Evolutionary conservation across 2,797 vertebrate species (phyloP).

Genomic region (Craterocephalus amniculus): DNA sequence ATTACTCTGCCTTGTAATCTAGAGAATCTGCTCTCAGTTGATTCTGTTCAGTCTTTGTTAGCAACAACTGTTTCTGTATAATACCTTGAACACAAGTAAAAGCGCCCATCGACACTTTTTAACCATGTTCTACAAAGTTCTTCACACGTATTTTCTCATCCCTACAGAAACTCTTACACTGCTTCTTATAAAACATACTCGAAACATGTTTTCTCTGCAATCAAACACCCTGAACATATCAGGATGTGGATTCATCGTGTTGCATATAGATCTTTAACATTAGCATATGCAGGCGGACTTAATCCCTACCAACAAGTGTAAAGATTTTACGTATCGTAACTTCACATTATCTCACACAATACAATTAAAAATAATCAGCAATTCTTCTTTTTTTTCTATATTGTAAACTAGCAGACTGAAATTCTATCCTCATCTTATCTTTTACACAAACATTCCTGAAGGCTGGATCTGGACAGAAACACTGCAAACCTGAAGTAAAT

Average conservation of each 20-base stretch:
- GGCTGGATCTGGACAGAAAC: constrained; percentile 23
- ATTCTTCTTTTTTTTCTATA: not conserved
- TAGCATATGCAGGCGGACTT: too few species aligned
- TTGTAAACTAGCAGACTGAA: not conserved
- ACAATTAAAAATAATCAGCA: not conserved
- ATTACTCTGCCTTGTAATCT: not conserved
- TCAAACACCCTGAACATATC: too few species aligned
- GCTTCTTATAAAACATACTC: too few species aligned
- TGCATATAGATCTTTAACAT: too few species aligned
- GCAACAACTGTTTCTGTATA: not conserved
- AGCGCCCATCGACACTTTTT: too few species aligned
- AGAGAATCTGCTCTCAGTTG: not conserved
- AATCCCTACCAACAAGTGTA: too few species aligned
- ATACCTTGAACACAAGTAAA: too few species aligned
- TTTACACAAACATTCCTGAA: constrained; percentile 52
- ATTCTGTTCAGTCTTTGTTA: not conserved
- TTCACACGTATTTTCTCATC: too few species aligned
- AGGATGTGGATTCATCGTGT: too few species aligned
- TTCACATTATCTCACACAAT: not conserved
- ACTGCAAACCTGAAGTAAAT: constrained; percentile 25
- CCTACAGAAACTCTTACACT: too few species aligned
- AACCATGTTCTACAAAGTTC: too few species aligned
- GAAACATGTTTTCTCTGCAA: too few species aligned
- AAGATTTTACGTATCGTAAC: not conserved
- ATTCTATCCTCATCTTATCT: constrained; percentile 40